Conservation (phyloP, 2,113 vertebrate species). For the Diphyllodes magnificus region DNA sequence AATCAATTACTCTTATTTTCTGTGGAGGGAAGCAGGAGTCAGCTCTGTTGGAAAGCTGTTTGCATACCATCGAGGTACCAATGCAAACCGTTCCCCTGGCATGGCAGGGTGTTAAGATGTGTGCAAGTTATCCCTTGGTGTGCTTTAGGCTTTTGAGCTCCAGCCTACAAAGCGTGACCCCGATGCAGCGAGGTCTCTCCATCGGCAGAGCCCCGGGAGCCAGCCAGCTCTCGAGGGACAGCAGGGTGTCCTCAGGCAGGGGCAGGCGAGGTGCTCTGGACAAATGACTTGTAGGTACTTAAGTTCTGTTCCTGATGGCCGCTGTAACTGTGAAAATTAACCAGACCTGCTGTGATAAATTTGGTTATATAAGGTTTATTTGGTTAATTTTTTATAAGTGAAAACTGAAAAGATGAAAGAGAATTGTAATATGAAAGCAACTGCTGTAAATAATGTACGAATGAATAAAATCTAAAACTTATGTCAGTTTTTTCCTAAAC, state of each 20-base stretch:
- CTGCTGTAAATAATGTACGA: constrained; percentile 90
- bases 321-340: constrained; percentile 72
- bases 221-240: background rate
- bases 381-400: constrained; percentile 77
- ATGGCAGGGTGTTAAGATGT: rapidly evolving
- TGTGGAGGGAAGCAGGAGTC: background rate
- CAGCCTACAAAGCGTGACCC: background rate
- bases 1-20: rapidly evolving
- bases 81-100: background rate
- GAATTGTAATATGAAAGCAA: constrained; percentile 86
- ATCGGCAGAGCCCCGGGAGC: background rate
- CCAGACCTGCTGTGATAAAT: constrained; percentile 75
- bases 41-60: background rate
- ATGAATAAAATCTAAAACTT: constrained; percentile 78
- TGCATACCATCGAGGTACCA: rapidly evolving
- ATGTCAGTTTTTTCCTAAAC: constrained; percentile 55
- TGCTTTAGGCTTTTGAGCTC: background rate
- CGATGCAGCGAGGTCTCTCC: rapidly evolving
- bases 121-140: background rate
- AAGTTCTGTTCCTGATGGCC: constrained; percentile 66
- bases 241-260: background rate
- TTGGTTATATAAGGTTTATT: constrained; percentile 75
- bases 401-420: constrained; percentile 88
- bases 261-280: constrained; percentile 27
- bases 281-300: constrained; percentile 71